These are phyloP conservation scores for Chalcosyrphus nemorum DNA, from an alignment of 2,888 invertebrate genomes.

Conservation along the genomic window DNA sequence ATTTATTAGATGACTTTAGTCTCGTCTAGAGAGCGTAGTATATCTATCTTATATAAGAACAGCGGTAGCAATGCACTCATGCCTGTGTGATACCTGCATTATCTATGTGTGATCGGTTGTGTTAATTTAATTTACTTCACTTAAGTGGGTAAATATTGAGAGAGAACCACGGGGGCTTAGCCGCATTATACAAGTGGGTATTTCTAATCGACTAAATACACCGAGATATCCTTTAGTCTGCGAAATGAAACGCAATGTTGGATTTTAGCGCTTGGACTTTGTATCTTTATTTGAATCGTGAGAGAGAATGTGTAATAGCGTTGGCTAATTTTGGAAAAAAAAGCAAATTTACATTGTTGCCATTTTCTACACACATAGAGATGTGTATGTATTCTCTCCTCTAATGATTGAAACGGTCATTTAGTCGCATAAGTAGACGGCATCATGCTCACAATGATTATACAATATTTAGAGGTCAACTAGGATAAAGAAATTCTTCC, in stretches of 20 bases:
- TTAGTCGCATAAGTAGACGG: background rate
- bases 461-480: background rate
- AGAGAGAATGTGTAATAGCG: too few species aligned
- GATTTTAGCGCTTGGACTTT: background rate
- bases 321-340: conserved; percentile 2
- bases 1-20: conserved; percentile 12
- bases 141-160: conserved; percentile 28
- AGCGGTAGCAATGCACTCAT: background rate
- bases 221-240: background rate
- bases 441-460: background rate
- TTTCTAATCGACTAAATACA: conserved; percentile 22
- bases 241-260: background rate
- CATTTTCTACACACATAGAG: background rate
- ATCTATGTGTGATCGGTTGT: conserved; percentile 19
- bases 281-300: background rate
- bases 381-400: too few species aligned
- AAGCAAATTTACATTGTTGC: background rate
- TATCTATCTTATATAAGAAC: conserved; percentile 26
- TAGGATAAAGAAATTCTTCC: background rate
- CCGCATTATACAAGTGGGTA: conserved; percentile 7
- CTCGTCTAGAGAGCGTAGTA: background rate
- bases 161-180: background rate
- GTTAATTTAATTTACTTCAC: conserved; percentile 41
- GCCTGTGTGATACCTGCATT: conserved; percentile 12
- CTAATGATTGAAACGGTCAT: background rate